These are phyloP conservation scores for Neotoma lepida DNA, from an alignment of 2,113 vertebrate genomes.

Conservation along the genomic window DNA sequence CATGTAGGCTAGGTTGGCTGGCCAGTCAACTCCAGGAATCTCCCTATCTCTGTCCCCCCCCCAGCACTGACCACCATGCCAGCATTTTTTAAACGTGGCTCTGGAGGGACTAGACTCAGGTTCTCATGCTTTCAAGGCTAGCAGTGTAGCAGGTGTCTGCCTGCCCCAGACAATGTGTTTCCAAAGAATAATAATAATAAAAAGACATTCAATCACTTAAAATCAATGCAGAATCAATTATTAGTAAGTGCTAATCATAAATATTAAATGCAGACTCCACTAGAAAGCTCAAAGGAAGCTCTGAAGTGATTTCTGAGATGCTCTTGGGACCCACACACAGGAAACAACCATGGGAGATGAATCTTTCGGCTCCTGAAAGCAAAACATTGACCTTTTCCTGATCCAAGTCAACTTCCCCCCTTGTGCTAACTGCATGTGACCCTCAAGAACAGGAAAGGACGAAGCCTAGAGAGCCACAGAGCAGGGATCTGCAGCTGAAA, in stretches of 20 bases:
- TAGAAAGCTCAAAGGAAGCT: neutral
- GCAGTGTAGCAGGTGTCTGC: too few relatives aligned
- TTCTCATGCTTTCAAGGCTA: neutral
- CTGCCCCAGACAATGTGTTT: neutral
- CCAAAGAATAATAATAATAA: neutral
- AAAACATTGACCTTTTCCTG: neutral
- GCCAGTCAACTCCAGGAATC: neutral
- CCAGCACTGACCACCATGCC: neutral
- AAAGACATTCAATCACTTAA: neutral
- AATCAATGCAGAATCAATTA: neutral
- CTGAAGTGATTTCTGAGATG: neutral
- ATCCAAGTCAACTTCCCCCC: neutral
- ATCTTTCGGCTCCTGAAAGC: neutral
- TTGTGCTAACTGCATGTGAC: neutral
- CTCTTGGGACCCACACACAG: neutral
- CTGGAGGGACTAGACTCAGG: neutral
- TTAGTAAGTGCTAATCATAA: neutral
- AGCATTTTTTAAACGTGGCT: neutral
- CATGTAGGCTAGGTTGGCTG: neutral
- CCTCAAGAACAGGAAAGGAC: slow-evolving; percentile 13
- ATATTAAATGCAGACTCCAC: neutral
- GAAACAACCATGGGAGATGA: neutral
- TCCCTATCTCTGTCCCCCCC: neutral
- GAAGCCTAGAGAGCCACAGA: neutral
- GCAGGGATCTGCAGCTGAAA: neutral